Percentiles rank a stretch among this genome's conserved stretches.
phyloP scores from a whole-genome alignment of 2,113 vertebrate species.

The Prolemur simus region DNA sequence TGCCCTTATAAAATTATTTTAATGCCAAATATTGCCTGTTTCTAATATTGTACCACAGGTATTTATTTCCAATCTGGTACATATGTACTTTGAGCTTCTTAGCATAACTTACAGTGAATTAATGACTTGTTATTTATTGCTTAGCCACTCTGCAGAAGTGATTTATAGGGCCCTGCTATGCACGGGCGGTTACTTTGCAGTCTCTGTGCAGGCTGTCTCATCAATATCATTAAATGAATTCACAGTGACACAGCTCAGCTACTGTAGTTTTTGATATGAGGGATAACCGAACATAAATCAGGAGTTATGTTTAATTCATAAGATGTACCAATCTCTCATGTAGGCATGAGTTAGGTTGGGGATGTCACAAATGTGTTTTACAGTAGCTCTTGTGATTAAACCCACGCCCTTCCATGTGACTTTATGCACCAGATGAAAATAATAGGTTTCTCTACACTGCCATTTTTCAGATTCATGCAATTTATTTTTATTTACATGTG shows the following conservation, averaged over 20 bases:
- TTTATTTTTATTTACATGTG: conserved; percentile 78
- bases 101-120: conserved; percentile 80
- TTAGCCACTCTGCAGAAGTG: conserved; percentile 77
- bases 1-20: conserved; percentile 70
- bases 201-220: conserved; percentile 81
- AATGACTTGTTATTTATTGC: conserved; percentile 84
- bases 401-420: conserved; percentile 62
- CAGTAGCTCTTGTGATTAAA: conserved; percentile 83
- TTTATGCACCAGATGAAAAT: conserved; percentile 73
- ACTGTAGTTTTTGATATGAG: conserved; percentile 84
- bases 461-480: conserved; percentile 78
- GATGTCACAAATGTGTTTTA: conserved; percentile 85
- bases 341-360: conserved; percentile 80
- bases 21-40: conserved; percentile 63
- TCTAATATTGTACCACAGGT: conserved; percentile 53
- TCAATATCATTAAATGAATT: conserved; percentile 87
- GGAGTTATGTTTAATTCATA: conserved; percentile 88
- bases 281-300: conserved; percentile 86
- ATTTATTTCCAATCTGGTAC: conserved; percentile 76
- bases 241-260: conserved; percentile 84
- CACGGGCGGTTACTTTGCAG: conserved; percentile 79
- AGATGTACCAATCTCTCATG: conserved; percentile 83
- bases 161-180: conserved; percentile 82
- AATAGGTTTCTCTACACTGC: conserved; percentile 71
- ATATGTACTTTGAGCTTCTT: conserved; percentile 80